These are phyloP conservation scores for Torymus texanus DNA, from an alignment of 2,888 invertebrate species.

Conservation along the genomic window DNA sequence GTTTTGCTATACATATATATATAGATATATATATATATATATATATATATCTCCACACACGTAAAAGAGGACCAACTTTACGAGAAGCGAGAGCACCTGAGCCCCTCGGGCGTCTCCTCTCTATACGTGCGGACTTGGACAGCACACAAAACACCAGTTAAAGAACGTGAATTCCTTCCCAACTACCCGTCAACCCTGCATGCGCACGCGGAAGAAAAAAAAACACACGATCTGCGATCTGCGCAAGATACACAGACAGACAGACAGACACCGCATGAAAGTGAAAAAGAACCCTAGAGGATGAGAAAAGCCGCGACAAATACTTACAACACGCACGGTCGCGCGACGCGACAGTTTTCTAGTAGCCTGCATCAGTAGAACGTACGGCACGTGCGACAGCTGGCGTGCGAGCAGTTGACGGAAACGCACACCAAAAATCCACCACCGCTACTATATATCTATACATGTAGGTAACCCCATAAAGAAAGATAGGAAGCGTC, in stretches of 20 bases:
- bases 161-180: conserved; percentile 45
- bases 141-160: conserved; percentile 31
- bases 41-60: neutral
- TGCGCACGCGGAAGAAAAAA: neutral
- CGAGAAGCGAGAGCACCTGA: conserved; percentile 27
- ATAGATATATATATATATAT: no score
- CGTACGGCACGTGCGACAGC: conserved; percentile 41
- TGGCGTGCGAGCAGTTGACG: conserved; percentile 35
- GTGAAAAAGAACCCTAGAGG: neutral
- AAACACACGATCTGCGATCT: conserved; percentile 17
- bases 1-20: no score
- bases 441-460: neutral
- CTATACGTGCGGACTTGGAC: neutral
- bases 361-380: conserved; percentile 5
- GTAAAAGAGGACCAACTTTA: neutral
- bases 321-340: neutral
- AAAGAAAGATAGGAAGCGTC: conserved; percentile 16
- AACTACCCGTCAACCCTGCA: neutral
- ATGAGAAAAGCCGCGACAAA: neutral
- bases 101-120: neutral
- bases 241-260: neutral
- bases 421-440: conserved; percentile 17
- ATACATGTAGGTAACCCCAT: no score
- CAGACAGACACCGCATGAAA: neutral
- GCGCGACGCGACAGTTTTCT: conserved; percentile 37